phyloP scores from a whole-genome alignment of 2,888 invertebrate species.

The Zootermopsis nevadensis region DNA sequence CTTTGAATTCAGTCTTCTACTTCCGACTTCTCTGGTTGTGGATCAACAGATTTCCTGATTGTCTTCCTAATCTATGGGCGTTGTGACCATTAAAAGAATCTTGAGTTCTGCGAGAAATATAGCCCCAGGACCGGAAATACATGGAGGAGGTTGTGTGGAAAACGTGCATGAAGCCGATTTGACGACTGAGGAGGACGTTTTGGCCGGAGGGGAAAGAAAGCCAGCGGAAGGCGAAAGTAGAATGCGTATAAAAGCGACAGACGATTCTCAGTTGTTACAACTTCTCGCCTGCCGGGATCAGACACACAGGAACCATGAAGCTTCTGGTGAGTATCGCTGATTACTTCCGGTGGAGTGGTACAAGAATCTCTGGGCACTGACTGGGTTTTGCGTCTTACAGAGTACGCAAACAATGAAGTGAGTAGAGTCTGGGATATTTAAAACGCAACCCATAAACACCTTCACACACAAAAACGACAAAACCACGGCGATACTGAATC shows the following conservation, averaged over 20 bases:
- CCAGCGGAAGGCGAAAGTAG: neutral
- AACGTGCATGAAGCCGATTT: constrained; percentile 12
- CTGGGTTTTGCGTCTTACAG: too few species aligned
- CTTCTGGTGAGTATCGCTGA: constrained; percentile 2
- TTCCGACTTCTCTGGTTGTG: neutral
- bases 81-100: neutral
- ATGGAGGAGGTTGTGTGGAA: constrained; percentile 8
- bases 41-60: neutral
- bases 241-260: neutral
- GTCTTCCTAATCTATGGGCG: neutral
- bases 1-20: neutral
- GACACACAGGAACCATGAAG: constrained; percentile 1
- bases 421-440: too few species aligned
- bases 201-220: constrained; percentile 13
- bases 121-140: constrained; percentile 20
- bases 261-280: neutral
- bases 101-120: neutral
- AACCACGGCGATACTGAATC: too few species aligned
- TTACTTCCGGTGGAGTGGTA: too few species aligned
- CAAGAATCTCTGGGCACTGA: too few species aligned
- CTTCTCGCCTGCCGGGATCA: neutral
- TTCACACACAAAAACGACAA: too few species aligned
- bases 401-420: too few species aligned
- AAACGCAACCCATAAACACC: too few species aligned
- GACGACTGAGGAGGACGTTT: neutral